Evolutionary conservation across 2,797 vertebrate species (phyloP), one percentile per base, ranked within the genome.

Genomic region (Epinephelus awoara): DNA sequence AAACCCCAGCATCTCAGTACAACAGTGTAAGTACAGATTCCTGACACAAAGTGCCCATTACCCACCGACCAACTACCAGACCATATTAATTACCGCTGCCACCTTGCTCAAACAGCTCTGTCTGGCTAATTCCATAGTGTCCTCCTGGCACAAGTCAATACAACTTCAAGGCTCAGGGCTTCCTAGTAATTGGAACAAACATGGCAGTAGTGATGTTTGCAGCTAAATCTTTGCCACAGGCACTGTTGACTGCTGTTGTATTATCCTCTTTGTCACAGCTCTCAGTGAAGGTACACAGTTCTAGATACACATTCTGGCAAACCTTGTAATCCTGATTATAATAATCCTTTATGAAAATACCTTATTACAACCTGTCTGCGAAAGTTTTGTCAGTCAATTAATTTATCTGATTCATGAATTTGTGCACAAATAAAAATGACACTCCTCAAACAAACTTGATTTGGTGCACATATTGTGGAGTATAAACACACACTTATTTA

Each of bases 101-200:
- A 81, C 86, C 77, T 89, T 83, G 72, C 90, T 86, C 84, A 80
- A 82, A 85, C 84, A 86, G 80, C 81, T 79, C 85, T 81, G 92
- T 89, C 81, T 89, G 89, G 82, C 78, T 90, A 88, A 92, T 90
- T 92, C 87, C 86, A 87, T 75, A 65, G 88, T 88, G 85, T 90
- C 85, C 87, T 86, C 71, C 87, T 88, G 85, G 88, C 91, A 89
- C 84, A 66, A 96, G 96, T 97, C 96, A 96, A 96, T 97, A 95
- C 69, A 91, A 93, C 94, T 96, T 96, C 95, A 96, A 93, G 94
- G 95, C 93, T 96, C 94, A 95, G 85, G 94, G 94, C 87, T 94
- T 96, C 94, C 94, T 93, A 95, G 95, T 97, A 96, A 97, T 97
- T 97, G 95, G 95, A 97, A 97, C 96, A 93, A 92, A 96, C 88